Evolutionary conservation across 2,113 vertebrate genomes (phyloP), one percentile per base, ranked within the genome.

Genomic region (Hyperopisus bebe): DNA sequence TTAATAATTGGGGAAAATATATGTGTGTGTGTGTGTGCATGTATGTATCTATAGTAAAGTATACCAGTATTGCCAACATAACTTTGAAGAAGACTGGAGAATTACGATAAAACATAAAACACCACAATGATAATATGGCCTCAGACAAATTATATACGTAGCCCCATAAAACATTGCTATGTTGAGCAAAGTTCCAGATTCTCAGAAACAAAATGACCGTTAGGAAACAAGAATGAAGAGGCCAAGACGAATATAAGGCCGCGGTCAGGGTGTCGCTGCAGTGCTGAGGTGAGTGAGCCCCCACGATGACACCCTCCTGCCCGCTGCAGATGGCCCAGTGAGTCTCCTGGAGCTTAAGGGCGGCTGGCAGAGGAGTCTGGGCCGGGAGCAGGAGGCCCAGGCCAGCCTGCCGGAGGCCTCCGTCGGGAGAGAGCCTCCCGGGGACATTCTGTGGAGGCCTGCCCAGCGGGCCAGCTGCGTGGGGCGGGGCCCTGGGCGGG

Each of bases 391-490:
- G 21, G 39, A n/a, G 80, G 80, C 70, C 11, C 31, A 39, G 70
- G 17, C 70, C 31, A 9, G 11, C 35, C 70, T 39, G 35, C 35
- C n/a, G 83, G 83, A n/a, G 44, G 83, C 24, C 10, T 77, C 70
- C 70, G 19, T 83, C 39, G 21, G 17, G 80, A 44, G 21, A 83
- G 80, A 46, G 47, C 27, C 46, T 24, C 11, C 24, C 17, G 70
- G 31, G 74, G 19, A 55, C 88, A 89, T 83, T 89, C 48, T 27
- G 89, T 94, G 92, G 94, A 93, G 77, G 89, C 24, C 35, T 92
- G 93, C 93, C 94, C 91, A 1, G 90, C 90, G 86, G 90, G 88
- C 92, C 94, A 95, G 94, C 94, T 94, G 94, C 94, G 91, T 90
- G 84, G 93, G 44, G 58, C 92, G 80, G 88, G 90, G 92, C 91